Evolutionary conservation across 2,888 invertebrate genomes (phyloP).

Genomic region (Gastracanthus pulcherrimus): DNA sequence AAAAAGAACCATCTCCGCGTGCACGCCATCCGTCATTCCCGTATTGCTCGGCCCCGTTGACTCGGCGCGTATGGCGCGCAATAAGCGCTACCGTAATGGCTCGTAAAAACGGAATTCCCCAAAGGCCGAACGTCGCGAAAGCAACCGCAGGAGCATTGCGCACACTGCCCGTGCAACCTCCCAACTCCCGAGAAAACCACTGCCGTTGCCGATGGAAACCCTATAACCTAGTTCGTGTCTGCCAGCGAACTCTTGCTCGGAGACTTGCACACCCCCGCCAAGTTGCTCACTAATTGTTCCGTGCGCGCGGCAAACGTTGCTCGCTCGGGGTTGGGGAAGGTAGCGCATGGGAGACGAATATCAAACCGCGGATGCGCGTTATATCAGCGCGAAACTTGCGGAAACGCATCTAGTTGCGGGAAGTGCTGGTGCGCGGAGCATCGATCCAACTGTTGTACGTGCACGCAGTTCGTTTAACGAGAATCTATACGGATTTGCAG

Average conservation of each 20-base stretch:
- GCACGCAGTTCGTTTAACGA: background rate
- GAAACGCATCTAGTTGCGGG: too few species aligned
- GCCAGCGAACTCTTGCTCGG: background rate
- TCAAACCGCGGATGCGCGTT: background rate
- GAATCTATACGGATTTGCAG: conserved; percentile 9
- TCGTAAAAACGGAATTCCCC: conserved; percentile 37
- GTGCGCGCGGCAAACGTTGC: background rate
- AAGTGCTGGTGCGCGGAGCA: background rate
- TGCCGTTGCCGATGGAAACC: too few species aligned
- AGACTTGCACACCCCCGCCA: background rate
- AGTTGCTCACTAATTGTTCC: conserved; percentile 34
- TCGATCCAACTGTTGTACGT: conserved; percentile 15
- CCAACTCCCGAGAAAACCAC: background rate
- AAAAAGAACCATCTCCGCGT: background rate
- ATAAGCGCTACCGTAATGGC: conserved; percentile 42
- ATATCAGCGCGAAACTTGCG: background rate
- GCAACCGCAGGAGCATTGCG: background rate
- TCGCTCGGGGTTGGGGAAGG: background rate
- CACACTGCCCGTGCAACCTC: too few species aligned
- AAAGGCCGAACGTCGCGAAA: too few species aligned
- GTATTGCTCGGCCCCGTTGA: background rate
- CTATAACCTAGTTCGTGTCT: conserved; percentile 30
- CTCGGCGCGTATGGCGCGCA: conserved; percentile 29
- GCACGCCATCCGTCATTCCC: background rate
- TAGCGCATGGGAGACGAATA: background rate